These are phyloP conservation scores for Papilio machaon DNA, from an alignment of 1,140 invertebrate species.

Conservation along the genomic window DNA sequence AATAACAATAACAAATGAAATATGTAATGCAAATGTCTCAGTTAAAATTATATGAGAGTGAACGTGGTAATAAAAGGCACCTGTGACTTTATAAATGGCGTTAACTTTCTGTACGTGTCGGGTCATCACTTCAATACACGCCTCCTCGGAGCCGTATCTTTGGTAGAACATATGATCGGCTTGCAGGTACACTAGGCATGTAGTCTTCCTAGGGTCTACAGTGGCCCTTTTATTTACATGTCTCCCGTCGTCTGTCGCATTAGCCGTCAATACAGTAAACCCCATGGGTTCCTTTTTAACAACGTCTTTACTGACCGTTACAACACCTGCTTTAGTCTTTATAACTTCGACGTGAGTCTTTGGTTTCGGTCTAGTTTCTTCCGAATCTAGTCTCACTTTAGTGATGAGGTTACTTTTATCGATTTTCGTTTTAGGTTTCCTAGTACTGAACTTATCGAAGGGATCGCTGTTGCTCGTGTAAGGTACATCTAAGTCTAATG, in stretches of 20 bases:
- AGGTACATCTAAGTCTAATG: constrained; percentile 84
- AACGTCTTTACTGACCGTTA: constrained; percentile 77
- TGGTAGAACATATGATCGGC: constrained; percentile 97
- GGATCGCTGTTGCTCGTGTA: constrained; percentile 84
- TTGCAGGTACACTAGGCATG: constrained; percentile 96
- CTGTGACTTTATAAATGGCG: constrained; percentile 94
- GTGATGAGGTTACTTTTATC: constrained; percentile 80
- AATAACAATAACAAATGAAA: constrained; percentile 10
- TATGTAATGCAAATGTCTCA: not conserved
- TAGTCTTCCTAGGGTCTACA: constrained; percentile 90
- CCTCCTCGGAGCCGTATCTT: constrained; percentile 95
- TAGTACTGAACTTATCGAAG: constrained; percentile 75
- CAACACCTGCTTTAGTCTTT: constrained; percentile 83
- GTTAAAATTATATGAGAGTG: constrained; percentile 81
- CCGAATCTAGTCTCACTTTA: constrained; percentile 77
- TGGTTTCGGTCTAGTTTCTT: constrained; percentile 83
- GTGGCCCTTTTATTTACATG: constrained; percentile 88
- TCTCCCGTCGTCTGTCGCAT: constrained; percentile 81
- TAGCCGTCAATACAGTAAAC: constrained; percentile 79
- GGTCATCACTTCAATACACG: constrained; percentile 97
- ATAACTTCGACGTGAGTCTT: constrained; percentile 85
- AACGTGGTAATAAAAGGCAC: constrained; percentile 91
- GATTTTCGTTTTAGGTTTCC: constrained; percentile 79
- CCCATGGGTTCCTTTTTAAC: constrained; percentile 79
- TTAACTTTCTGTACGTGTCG: constrained; percentile 97